Evolutionary conservation across 2,797 vertebrate genomes (phyloP).

Genomic region (Acipenser transmontanus): DNA sequence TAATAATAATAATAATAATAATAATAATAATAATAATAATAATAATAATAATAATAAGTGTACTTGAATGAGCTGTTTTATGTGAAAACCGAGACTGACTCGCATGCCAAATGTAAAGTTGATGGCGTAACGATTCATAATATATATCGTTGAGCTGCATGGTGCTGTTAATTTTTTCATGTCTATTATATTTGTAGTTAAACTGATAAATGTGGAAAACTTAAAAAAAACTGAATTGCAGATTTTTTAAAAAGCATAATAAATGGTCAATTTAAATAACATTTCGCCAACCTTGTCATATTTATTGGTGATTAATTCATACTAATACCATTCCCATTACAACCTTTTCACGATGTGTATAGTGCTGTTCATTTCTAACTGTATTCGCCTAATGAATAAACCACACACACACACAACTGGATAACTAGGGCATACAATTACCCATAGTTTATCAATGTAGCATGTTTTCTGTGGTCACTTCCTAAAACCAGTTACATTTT

Average conservation of each 20-base stretch:
- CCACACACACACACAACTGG: no score
- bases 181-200: constrained; percentile 56
- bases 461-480: no score
- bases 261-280: constrained; percentile 12
- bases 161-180: constrained; percentile 52
- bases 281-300: not conserved
- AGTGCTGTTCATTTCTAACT: no score
- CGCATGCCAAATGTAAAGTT: constrained; percentile 82
- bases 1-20: no score
- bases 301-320: no score
- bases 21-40: no score
- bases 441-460: no score
- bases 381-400: no score
- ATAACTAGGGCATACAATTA: no score
- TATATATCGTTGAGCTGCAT: constrained; percentile 64
- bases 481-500: no score
- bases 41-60: constrained; percentile 36
- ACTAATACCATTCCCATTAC: no score
- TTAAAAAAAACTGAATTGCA: constrained; percentile 44
- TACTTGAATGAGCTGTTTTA: constrained; percentile 93
- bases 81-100: constrained; percentile 74
- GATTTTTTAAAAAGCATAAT: constrained; percentile 25
- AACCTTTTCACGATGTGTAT: no score
- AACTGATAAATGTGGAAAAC: constrained; percentile 47
- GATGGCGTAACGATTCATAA: constrained; percentile 33